These are phyloP conservation scores for Cyphomyrus plagiostoma DNA, from an alignment of 2,113 vertebrate genomes.

Conservation along the genomic window DNA sequence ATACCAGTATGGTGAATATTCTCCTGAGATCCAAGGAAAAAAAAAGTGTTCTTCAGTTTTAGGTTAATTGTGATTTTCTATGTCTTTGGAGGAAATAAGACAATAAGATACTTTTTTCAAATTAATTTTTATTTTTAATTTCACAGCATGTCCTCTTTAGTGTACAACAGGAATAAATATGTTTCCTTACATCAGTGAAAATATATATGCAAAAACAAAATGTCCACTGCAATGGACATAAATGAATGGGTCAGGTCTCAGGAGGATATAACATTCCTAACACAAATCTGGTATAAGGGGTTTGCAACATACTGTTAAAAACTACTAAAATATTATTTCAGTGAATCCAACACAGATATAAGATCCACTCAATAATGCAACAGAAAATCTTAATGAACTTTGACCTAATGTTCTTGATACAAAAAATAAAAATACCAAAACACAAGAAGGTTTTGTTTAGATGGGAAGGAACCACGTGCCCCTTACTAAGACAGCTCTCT, in stretches of 20 bases:
- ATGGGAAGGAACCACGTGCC: background rate
- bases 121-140: no score
- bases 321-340: background rate
- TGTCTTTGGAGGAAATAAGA: no score
- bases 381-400: background rate
- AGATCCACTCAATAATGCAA: background rate
- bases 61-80: no score
- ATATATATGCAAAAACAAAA: no score
- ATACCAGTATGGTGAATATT: background rate
- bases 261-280: background rate
- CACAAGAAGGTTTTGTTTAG: background rate
- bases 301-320: background rate
- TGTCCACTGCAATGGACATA: no score
- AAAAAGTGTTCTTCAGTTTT: no score
- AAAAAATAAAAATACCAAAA: background rate
- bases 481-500: background rate
- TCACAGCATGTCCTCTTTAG: no score
- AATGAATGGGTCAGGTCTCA: no score
- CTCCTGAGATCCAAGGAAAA: no score
- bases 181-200: no score
- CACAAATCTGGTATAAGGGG: background rate
- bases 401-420: background rate
- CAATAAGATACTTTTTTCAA: no score
- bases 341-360: background rate
- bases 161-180: no score